Percentiles rank a stretch among this genome's conserved stretches.
phyloP scores from a whole-genome alignment of 2,888 invertebrate species.

The Hemithea aestivaria region DNA sequence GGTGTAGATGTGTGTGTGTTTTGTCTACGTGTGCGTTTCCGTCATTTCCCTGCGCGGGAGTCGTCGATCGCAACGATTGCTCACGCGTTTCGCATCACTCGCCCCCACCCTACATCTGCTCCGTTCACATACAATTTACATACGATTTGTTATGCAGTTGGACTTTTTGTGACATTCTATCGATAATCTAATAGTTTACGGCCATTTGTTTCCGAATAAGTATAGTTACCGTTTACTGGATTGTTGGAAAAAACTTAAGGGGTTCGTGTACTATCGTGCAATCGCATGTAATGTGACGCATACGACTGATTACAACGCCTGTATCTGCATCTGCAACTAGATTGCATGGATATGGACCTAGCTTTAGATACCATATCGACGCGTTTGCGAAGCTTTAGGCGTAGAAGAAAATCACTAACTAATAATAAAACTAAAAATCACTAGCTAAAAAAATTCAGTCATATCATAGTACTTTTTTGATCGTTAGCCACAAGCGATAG shows the following conservation, averaged over 20 bases:
- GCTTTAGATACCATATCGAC: too few relatives aligned
- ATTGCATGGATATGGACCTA: too few relatives aligned
- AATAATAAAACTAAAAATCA: too few relatives aligned
- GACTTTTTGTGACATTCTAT: conserved; percentile 54
- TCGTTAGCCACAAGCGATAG: too few relatives aligned
- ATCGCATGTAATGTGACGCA: too few relatives aligned
- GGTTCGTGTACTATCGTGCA: neutral
- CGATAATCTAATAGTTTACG: conserved; percentile 56
- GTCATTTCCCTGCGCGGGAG: conserved; percentile 70
- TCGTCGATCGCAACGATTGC: conserved; percentile 73
- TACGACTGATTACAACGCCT: too few relatives aligned
- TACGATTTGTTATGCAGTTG: conserved; percentile 57
- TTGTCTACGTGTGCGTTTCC: conserved; percentile 52
- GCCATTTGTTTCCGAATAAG: conserved; percentile 28
- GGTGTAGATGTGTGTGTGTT: conserved; percentile 29
- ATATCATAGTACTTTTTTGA: too few relatives aligned
- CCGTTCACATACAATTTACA: conserved; percentile 72
- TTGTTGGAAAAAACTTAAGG: conserved; percentile 5
- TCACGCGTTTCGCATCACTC: conserved; percentile 77
- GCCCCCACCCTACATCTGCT: conserved; percentile 64
- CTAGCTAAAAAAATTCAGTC: too few relatives aligned
- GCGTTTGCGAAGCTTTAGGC: too few relatives aligned
- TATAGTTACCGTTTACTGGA: conserved; percentile 21
- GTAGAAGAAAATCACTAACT: too few relatives aligned
- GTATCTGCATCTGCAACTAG: too few relatives aligned